Base-by-base conservation (phyloP, 2,888 invertebrate genomes). In the Tineola bisselliella region DNA sequence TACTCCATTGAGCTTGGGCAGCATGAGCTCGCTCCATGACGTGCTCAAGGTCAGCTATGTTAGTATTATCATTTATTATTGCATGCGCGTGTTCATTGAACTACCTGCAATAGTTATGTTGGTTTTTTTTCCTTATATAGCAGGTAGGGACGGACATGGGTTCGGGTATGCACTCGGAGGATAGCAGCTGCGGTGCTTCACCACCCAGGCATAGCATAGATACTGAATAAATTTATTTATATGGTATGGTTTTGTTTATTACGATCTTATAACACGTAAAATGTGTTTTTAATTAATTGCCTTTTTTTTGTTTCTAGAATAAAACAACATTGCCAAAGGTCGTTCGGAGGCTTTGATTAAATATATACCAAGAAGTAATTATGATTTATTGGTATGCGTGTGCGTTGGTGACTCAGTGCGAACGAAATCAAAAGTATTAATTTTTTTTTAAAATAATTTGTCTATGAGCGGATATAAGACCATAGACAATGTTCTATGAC, bases 1-100 rank as follows among this genome's bases (percentile, higher is more conserved):
- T 67, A 90, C 90, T 59, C 92, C 93, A 25, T 89, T 92, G 65
- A 92, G 92, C 64, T 88, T 93, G 60, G 93, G 93, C 73, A 93
- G 92, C 73, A 92, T 93, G 89, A 92, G 92, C 74, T 93, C 93
- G 12, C 81, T 93, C 65, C 93, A 93, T 69, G 93, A 93, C 68
- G 90, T 91, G 67, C 89, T 91, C 62, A 93, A 93, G 82, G 84
- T 84, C 15, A 48, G 17, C 48, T 48, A 48, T 48, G 48, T 48
- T 17, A 48, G 48, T 48, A 15, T 15, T 48, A 2, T 10, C 10
- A 10, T 10, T 10, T 10, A 38, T 38, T 38, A 12, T 10, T 38
- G 38, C n/a, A n/a, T n/a, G n/a, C n/a, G n/a, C n/a, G n/a, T n/a
- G n/a, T n/a, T n/a, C n/a, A n/a, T n/a, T n/a, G n/a, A n/a, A n/a